A percentile compares a stretch with the other conserved stretches of the same genome.
Evolutionary conservation across 2,113 vertebrate genomes (phyloP).

Genomic region (Macrotus californicus): DNA sequence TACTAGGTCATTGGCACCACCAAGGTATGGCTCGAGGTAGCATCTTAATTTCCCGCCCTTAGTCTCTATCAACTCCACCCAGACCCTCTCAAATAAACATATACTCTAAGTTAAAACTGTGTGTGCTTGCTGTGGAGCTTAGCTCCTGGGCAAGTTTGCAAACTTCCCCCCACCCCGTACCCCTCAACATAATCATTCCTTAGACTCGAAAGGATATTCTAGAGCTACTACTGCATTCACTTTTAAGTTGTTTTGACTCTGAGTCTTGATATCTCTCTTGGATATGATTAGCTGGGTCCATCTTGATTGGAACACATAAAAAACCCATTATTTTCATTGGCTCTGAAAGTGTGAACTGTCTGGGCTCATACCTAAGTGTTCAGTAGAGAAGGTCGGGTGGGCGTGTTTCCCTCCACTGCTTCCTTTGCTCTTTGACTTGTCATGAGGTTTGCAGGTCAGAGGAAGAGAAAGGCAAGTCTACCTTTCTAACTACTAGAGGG

Average conservation of each 20-base stretch:
- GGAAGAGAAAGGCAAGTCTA: not conserved
- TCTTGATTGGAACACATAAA: not conserved
- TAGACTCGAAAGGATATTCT: not conserved
- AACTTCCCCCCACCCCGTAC: not conserved
- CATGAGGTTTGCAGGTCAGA: not conserved
- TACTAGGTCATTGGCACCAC: not conserved
- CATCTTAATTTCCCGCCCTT: not conserved
- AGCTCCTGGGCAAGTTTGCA: not conserved
- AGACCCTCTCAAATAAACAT: not conserved
- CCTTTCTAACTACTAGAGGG: not conserved
- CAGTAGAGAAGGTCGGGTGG: not conserved
- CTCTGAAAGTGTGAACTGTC: not conserved
- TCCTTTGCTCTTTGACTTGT: not conserved
- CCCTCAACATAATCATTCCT: not conserved
- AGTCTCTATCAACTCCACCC: not conserved
- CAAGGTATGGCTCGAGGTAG: not conserved
- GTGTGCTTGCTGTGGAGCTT: not conserved
- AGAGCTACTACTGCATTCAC: not conserved
- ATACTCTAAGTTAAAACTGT: not conserved
- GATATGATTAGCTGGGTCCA: not conserved
- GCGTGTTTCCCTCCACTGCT: not conserved
- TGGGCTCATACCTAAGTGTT: not conserved
- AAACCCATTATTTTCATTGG: not conserved
- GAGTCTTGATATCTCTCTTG: not conserved
- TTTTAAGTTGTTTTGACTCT: not conserved